Evolutionary conservation across 2,888 invertebrate genomes (phyloP).

Genomic region (Nomada goodeniana): DNA sequence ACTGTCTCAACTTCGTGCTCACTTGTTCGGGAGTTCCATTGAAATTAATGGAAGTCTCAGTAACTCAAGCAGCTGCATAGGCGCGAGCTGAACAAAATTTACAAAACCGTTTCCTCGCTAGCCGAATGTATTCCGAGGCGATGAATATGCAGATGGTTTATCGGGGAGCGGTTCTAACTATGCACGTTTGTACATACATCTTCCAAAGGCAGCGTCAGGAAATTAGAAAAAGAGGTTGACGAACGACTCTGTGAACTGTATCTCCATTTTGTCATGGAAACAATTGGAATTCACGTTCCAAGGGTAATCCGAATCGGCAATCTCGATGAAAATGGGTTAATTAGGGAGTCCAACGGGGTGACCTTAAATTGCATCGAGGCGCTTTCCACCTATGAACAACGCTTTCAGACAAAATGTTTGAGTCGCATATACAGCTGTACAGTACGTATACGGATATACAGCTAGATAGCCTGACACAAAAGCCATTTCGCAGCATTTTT

Average conservation of each 20-base stretch:
- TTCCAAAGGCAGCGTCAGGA: not conserved
- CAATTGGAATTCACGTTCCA: constrained; percentile 27
- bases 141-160: not conserved
- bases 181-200: not conserved
- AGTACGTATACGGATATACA: too few relatives aligned
- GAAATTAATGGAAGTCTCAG: not conserved
- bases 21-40: not conserved
- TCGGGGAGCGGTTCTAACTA: not conserved
- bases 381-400: constrained; percentile 38
- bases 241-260: constrained; percentile 4
- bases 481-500: too few relatives aligned
- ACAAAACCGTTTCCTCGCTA: too few relatives aligned
- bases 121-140: too few relatives aligned
- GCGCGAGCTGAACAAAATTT: too few relatives aligned
- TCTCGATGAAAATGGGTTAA: constrained; percentile 60
- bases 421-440: not conserved
- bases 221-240: constrained; percentile 33
- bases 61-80: too few relatives aligned
- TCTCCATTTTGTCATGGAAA: constrained; percentile 26
- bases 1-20: not conserved
- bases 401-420: not conserved
- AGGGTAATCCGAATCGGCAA: constrained; percentile 31
- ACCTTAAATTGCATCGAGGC: constrained; percentile 18
- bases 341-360: constrained; percentile 35
- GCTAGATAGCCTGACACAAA: too few relatives aligned